These are phyloP conservation scores for Clamator glandarius DNA, from an alignment of 2,797 vertebrate species.

Conservation along the genomic window DNA sequence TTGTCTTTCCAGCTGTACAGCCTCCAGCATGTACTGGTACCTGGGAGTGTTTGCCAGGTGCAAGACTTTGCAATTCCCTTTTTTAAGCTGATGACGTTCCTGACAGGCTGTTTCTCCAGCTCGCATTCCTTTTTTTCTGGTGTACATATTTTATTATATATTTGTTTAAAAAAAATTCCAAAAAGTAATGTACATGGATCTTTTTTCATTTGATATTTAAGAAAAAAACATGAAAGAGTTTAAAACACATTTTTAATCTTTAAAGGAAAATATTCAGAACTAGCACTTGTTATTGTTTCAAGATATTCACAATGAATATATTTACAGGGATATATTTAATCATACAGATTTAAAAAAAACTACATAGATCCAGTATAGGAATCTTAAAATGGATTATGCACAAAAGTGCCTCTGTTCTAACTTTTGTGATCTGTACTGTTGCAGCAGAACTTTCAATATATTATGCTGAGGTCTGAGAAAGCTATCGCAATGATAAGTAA, in stretches of 20 bases:
- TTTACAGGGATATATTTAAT: neutral
- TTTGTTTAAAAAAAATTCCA: neutral
- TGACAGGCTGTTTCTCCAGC: rapidly evolving
- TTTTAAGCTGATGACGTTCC: neutral
- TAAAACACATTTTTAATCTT: neutral
- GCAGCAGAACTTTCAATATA: neutral
- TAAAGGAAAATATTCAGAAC: neutral
- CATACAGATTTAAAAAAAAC: neutral
- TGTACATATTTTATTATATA: neutral
- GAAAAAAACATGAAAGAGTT: neutral
- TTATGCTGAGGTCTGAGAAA: neutral
- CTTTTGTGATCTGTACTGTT: neutral
- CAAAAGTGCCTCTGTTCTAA: neutral
- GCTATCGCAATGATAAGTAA: neutral
- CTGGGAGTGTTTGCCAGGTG: neutral
- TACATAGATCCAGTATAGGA: neutral
- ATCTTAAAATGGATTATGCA: neutral
- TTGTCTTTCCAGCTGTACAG: neutral
- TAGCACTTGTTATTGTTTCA: neutral
- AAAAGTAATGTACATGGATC: neutral
- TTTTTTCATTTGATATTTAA: neutral
- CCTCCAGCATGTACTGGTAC: neutral
- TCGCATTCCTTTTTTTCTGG: neutral
- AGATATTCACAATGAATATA: neutral
- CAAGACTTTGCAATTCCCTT: neutral